Conservation (phyloP, 2,888 invertebrate species). For the Epinotia demarniana region DNA sequence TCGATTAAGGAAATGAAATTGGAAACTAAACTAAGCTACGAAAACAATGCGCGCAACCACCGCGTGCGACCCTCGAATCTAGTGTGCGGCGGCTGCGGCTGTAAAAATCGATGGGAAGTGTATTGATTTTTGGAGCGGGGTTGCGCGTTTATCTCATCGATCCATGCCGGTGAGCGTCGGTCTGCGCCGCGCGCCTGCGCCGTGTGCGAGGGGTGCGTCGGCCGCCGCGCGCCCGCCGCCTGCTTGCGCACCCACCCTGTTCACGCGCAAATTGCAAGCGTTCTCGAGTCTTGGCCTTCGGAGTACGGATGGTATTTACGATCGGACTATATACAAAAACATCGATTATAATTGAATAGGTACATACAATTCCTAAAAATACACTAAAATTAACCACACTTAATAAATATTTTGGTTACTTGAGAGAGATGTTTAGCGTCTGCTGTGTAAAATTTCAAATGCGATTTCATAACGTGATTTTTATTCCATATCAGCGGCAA, state of each 20-base stretch:
- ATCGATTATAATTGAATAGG: no score
- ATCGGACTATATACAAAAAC: neutral
- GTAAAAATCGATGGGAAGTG: conserved; percentile 90
- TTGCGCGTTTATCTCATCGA: conserved; percentile 92
- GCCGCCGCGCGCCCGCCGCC: conserved; percentile 48
- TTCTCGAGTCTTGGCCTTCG: conserved; percentile 10
- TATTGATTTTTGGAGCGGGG: conserved; percentile 90
- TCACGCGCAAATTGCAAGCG: conserved; percentile 72
- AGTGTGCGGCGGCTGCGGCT: conserved; percentile 86
- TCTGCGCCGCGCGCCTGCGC: conserved; percentile 67
- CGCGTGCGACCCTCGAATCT: conserved; percentile 80
- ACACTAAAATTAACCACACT: no score
- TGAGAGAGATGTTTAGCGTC: no score
- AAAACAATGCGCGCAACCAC: conserved; percentile 76
- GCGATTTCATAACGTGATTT: no score
- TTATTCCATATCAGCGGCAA: no score
- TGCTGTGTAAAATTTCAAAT: no score
- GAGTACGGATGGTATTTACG: neutral
- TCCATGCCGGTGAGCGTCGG: conserved; percentile 74
- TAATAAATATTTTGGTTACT: no score
- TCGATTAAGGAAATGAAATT: conserved; percentile 9
- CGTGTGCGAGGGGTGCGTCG: conserved; percentile 64
- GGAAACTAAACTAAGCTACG: conserved; percentile 32
- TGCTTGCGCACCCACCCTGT: conserved; percentile 68
- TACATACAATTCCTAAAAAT: no score